Conservation (phyloP, 2,797 vertebrate species). For the Tinamus major region DNA sequence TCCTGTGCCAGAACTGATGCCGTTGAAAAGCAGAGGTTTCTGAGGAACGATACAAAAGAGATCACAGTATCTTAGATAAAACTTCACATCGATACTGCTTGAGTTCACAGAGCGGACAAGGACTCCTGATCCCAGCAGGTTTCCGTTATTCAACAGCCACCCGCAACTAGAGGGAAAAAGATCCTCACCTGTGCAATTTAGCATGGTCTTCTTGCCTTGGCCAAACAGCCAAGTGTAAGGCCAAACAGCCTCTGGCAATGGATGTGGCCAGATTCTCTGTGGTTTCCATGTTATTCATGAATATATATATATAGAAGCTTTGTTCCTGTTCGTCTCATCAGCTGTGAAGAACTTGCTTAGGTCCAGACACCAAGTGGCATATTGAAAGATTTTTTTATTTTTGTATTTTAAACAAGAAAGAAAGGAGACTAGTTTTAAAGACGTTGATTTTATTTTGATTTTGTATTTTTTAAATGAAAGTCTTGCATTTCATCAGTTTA, state of each 20-base stretch:
- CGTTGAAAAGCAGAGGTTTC: neutral
- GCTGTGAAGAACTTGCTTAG: neutral
- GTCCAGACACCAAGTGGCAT: neutral
- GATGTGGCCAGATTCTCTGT: neutral
- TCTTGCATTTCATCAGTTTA: neutral
- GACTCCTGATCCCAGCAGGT: neutral
- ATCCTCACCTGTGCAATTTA: neutral
- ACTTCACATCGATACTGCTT: fast-evolving
- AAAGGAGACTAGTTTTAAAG: neutral
- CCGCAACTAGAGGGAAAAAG: neutral
- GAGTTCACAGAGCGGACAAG: neutral
- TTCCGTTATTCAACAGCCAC: neutral
- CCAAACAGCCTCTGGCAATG: neutral
- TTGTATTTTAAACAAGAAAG: neutral
- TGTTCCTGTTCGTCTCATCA: neutral
- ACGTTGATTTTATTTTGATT: neutral
- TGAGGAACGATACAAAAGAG: neutral
- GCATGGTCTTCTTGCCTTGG: neutral
- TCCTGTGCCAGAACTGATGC: fast-evolving
- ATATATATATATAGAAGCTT: neutral
- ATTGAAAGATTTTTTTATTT: neutral
- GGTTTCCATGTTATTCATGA: neutral
- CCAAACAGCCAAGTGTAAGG: neutral
- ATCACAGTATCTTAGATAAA: fast-evolving
- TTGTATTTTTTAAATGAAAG: neutral